Evolutionary conservation across 2,888 invertebrate species (phyloP), one percentile per base, ranked within the genome.

Genomic region (Sphinx pinastri): DNA sequence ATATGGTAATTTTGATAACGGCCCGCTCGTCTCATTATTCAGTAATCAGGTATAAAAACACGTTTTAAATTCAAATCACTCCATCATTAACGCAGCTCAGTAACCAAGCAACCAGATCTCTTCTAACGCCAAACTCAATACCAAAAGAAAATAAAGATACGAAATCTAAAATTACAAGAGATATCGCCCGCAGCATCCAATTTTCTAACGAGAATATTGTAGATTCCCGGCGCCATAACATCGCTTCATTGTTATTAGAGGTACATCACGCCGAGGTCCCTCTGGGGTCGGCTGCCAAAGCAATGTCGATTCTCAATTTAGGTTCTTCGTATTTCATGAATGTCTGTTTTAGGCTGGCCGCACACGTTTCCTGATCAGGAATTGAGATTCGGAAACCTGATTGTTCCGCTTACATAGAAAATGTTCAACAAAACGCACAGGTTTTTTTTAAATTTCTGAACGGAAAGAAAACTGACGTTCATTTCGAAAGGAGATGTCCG

Each of bases 121-220:
- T 0, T 19, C 19, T 55, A 8, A 55, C 55, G 25, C 14, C 58
- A 38, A 58, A 58, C 38, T 38, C 14, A 38, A 58, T 13, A 14
- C 47, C 47, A 19, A 63, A 63, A 49, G 49, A 19, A 49, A 63
- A 63, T 47, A 47, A 63, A 49, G 63, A 25, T 58, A 38, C 19
- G 7, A 12, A 55, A 55, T 63, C 63, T 63, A 49, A 49, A 68
- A 68, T 68, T 14, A 68, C 47, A 52, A 59, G 16, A 51, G 38
- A 59, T 19, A 60, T 16, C 49, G 68, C 59, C 68, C 13, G 59
- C 51, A 60, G 59, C 52, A 31, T 49, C 38, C 38, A 38, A 60
- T 68, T 58, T 52, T 49, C n/a, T 68, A 68, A 68, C 59, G 52
- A 60, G 59, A 68, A 52, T 31, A 68, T 59, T 68, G 38, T 60